Evolutionary conservation across 2,888 invertebrate species (phyloP).

Genomic region (Agrochola macilenta): DNA sequence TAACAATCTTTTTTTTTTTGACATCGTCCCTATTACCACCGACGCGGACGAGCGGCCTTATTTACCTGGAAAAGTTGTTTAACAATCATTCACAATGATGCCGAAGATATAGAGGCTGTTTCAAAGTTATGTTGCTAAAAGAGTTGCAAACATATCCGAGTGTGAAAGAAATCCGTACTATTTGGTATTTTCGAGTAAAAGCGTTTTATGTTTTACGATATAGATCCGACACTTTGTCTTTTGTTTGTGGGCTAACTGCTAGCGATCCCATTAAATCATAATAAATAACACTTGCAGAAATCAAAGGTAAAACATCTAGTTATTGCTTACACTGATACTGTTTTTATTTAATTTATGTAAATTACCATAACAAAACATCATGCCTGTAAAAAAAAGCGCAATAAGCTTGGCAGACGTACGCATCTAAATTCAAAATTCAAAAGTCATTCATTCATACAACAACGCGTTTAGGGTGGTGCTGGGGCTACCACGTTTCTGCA

Average conservation of each 20-base stretch:
- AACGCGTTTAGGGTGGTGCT: too few species aligned
- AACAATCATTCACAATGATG: background rate
- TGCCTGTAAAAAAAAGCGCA: too few species aligned
- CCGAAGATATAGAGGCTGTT: too few species aligned
- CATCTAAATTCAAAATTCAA: too few species aligned
- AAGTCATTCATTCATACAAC: too few species aligned
- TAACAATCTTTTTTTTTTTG: too few species aligned
- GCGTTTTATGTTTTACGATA: background rate
- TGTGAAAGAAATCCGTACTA: background rate
- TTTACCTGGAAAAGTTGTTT: background rate
- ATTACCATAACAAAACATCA: background rate
- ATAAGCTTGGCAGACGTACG: too few species aligned
- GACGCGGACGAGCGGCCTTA: background rate
- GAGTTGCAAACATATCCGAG: background rate
- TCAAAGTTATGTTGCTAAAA: background rate
- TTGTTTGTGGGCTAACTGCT: constrained; percentile 30
- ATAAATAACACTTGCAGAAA: background rate
- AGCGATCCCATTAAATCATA: constrained; percentile 4
- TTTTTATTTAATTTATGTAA: background rate
- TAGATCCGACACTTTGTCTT: constrained; percentile 28
- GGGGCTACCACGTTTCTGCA: too few species aligned
- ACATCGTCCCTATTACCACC: background rate
- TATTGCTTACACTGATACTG: background rate
- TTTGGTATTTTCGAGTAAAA: background rate
- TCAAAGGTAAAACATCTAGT: too few species aligned